Percentiles rank a stretch among this genome's conserved stretches.
Conservation (phyloP, 1,140 invertebrate species). For the Proctacanthus coquilletti region DNA sequence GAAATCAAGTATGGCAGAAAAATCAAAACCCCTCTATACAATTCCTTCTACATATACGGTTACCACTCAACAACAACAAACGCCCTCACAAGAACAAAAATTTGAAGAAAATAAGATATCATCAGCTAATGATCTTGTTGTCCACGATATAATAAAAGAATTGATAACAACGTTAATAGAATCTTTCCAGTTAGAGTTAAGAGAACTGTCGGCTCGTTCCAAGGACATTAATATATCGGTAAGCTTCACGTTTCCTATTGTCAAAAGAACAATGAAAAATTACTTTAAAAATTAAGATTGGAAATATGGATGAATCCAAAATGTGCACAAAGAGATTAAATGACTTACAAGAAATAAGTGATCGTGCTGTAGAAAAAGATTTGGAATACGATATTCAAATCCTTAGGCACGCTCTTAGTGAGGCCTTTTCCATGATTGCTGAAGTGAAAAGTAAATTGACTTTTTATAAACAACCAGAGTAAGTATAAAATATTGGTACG, state of each 20-base stretch:
- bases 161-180: conserved; percentile 37
- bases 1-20: conserved; percentile 6
- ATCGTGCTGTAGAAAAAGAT: conserved; percentile 31
- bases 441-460: conserved; percentile 38
- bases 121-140: conserved; percentile 1
- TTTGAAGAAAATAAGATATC: not conserved
- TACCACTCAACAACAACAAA: conserved; percentile 3
- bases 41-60: conserved; percentile 16
- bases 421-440: conserved; percentile 44
- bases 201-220: conserved; percentile 36
- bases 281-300: conserved; percentile 23
- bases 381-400: conserved; percentile 24
- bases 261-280: not conserved
- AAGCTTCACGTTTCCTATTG: not conserved
- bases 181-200: conserved; percentile 44
- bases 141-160: conserved; percentile 14
- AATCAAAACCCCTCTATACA: conserved; percentile 19
- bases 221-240: conserved; percentile 9
- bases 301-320: conserved; percentile 35
- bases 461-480: conserved; percentile 37
- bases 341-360: conserved; percentile 37
- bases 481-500: conserved; percentile 13
- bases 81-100: not conserved
- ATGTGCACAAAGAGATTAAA: conserved; percentile 30
- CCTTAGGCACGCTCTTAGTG: conserved; percentile 40